Evolutionary conservation across 2,888 invertebrate species (phyloP).

Genomic region (Oscheius sp.): DNA sequence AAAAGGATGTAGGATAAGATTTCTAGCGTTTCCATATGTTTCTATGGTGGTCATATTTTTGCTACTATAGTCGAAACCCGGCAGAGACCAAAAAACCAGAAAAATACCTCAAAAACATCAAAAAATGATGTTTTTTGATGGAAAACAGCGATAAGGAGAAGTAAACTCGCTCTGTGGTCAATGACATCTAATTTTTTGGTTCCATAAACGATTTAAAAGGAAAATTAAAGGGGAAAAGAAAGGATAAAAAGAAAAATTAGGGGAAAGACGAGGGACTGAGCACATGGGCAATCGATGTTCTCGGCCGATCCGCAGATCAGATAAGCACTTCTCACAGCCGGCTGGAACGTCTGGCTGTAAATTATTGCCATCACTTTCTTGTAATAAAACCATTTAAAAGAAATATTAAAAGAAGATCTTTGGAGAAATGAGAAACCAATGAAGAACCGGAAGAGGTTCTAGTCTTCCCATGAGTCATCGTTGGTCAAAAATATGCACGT

Average conservation of each 20-base stretch:
- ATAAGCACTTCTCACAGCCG: slow-evolving; percentile 27
- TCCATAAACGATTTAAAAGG: neutral
- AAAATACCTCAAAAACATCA: neutral
- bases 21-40: too few relatives aligned
- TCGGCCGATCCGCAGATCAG: slow-evolving; percentile 35
- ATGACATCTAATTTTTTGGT: too few relatives aligned
- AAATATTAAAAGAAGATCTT: too few relatives aligned
- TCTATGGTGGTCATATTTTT: too few relatives aligned
- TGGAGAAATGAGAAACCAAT: too few relatives aligned
- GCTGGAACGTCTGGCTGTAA: neutral
- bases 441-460: neutral
- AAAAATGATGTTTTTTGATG: neutral
- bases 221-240: slow-evolving; percentile 6
- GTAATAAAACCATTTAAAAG: too few relatives aligned
- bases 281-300: slow-evolving; percentile 30
- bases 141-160: neutral
- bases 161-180: neutral
- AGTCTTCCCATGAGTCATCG: neutral
- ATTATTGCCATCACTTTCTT: too few relatives aligned
- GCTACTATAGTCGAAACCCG: too few relatives aligned
- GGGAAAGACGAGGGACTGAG: slow-evolving; percentile 13
- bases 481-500: slow-evolving; percentile 5
- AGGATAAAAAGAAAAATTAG: slow-evolving; percentile 2
- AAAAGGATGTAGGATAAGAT: too few relatives aligned
- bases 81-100: too few relatives aligned